phyloP scores from a whole-genome alignment of 2,797 vertebrate genomes.

The Amblyopsis hoosieri region DNA sequence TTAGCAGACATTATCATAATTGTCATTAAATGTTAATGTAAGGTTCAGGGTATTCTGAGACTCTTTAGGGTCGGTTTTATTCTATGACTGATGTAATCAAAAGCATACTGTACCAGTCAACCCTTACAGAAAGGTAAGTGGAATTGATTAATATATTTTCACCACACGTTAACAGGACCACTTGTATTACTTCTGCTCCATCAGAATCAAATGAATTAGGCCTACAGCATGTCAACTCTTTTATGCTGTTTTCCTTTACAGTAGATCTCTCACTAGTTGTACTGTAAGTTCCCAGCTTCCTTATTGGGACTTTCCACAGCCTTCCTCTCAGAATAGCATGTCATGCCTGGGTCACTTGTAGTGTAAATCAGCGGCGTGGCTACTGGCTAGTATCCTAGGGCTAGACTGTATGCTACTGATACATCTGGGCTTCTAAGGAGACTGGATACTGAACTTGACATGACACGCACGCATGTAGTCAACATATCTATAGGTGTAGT shows the following conservation, averaged over 20 bases:
- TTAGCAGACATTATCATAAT: no score
- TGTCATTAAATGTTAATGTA: no score
- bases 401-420: neutral
- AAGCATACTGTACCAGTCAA: no score
- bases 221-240: neutral
- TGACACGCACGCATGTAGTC: neutral
- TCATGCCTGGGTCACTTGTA: conserved; percentile 21
- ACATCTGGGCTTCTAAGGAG: conserved; percentile 1
- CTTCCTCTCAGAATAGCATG: conserved; percentile 41
- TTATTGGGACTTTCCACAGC: conserved; percentile 10
- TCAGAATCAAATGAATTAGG: neutral
- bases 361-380: conserved; percentile 25
- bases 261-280: conserved; percentile 6
- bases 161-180: no score
- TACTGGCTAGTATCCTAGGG: neutral
- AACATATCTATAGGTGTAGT: conserved; percentile 6
- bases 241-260: neutral
- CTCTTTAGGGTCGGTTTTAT: no score
- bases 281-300: conserved; percentile 18
- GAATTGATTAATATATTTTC: no score
- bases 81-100: no score
- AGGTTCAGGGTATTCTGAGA: no score
- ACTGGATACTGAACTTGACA: neutral
- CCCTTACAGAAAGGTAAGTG: no score
- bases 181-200: no score